phyloP scores from a whole-genome alignment of 2,113 vertebrate genomes.

The Hippocampus comes region DNA sequence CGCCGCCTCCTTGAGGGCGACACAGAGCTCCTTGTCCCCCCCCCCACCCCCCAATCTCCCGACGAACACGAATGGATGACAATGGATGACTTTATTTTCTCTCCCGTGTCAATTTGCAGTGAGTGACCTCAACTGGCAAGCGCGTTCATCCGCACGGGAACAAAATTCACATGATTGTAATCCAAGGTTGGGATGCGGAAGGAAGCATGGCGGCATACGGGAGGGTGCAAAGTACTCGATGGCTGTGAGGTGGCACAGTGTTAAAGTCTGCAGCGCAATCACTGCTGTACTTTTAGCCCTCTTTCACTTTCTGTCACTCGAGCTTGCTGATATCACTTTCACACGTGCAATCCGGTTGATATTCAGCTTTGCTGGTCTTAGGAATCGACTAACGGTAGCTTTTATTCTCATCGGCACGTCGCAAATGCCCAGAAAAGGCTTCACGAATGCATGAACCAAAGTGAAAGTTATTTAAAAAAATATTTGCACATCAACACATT shows the following conservation, averaged over 20 bases:
- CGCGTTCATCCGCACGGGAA: background rate
- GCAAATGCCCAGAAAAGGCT: background rate
- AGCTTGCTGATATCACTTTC: background rate
- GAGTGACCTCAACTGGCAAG: background rate
- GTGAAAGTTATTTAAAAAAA: too few relatives aligned
- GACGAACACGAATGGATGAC: constrained; percentile 25
- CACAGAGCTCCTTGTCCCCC: constrained; percentile 53
- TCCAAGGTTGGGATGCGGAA: background rate
- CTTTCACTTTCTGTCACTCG: background rate
- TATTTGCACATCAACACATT: too few relatives aligned
- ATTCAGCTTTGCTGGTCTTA: background rate
- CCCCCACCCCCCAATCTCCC: background rate
- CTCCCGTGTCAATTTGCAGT: constrained; percentile 13
- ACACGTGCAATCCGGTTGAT: background rate
- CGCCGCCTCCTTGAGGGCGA: background rate
- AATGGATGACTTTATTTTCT: constrained; percentile 22
- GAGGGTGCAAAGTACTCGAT: constrained; percentile 6
- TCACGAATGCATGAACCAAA: too few relatives aligned
- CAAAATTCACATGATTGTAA: background rate
- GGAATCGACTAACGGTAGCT: too few relatives aligned
- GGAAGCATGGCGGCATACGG: background rate
- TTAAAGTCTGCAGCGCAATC: constrained; percentile 29
- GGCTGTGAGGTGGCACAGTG: background rate
- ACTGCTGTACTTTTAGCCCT: background rate
- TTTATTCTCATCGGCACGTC: background rate